Evolutionary conservation across 2,113 vertebrate genomes (phyloP).

Genomic region (Clarias magur): DNA sequence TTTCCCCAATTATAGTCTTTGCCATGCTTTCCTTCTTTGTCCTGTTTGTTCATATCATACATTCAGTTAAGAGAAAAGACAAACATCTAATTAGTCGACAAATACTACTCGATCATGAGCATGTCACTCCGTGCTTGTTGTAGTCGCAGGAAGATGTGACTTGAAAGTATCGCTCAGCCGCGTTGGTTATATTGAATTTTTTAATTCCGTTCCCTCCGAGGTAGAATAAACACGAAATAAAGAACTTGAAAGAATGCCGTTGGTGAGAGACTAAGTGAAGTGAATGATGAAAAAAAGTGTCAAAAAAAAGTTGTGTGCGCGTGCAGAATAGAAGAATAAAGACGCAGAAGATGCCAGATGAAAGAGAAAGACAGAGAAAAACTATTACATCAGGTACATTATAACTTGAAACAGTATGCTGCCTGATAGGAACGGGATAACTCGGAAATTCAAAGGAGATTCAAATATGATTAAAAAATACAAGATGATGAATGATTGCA

Average conservation of each 20-base stretch:
- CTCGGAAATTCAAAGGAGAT: not conserved
- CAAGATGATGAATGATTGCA: not conserved
- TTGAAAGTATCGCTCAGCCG: not conserved
- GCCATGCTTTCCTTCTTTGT: not conserved
- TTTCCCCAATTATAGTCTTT: not conserved
- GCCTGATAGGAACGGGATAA: not conserved
- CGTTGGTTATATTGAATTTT: not conserved
- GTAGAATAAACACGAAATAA: not conserved
- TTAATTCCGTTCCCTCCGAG: not conserved
- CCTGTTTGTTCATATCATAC: not conserved
- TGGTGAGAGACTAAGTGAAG: slow-evolving; percentile 4
- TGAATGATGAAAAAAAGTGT: slow-evolving; percentile 8
- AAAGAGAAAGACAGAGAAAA: not conserved
- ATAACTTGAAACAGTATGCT: not conserved
- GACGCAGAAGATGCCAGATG: not conserved
- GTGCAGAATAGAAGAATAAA: slow-evolving; percentile 26
- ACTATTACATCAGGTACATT: not conserved
- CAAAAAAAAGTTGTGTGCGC: not conserved
- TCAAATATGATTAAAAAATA: not conserved
- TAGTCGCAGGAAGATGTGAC: not conserved
- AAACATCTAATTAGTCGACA: not conserved
- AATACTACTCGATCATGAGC: not conserved
- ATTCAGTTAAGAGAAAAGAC: not conserved
- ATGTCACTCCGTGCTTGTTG: not conserved
- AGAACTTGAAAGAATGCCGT: not conserved